phyloP scores from a whole-genome alignment of 2,797 vertebrate genomes.

The Lepidocolaptes lacrymiger region DNA sequence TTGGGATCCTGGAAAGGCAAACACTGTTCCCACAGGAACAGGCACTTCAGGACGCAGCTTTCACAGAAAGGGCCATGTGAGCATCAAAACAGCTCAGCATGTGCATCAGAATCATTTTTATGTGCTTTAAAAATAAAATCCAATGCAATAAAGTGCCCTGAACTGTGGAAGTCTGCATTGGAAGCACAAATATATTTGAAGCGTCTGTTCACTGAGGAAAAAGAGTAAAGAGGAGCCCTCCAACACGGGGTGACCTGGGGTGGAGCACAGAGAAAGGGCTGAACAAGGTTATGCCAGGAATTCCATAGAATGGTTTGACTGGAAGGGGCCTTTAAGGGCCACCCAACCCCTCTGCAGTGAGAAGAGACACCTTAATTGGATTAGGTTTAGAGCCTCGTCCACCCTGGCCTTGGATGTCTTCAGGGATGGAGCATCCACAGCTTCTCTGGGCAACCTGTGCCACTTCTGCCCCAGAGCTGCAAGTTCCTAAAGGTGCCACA shows the following conservation, averaged over 20 bases:
- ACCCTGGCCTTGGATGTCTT: background rate
- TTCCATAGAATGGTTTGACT: background rate
- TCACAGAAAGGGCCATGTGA: background rate
- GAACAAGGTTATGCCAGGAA: background rate
- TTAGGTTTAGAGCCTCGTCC: background rate
- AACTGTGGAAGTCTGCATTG: background rate
- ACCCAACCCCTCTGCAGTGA: background rate
- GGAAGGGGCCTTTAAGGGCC: background rate
- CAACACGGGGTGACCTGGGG: too few species aligned
- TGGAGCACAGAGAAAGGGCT: background rate
- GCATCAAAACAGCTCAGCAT: background rate
- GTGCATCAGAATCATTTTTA: background rate
- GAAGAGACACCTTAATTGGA: background rate
- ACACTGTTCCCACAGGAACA: background rate
- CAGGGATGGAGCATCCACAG: background rate
- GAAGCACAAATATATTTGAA: background rate
- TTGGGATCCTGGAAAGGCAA: background rate
- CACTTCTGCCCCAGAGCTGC: background rate
- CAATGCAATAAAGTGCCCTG: background rate
- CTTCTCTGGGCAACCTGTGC: background rate
- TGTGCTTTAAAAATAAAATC: background rate
- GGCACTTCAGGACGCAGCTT: background rate
- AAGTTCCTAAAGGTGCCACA: background rate
- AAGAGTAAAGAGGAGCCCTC: background rate
- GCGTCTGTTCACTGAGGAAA: too few species aligned